Base-by-base conservation (phyloP, 2,888 invertebrate genomes). In the Lasioglossum pauxillum region DNA sequence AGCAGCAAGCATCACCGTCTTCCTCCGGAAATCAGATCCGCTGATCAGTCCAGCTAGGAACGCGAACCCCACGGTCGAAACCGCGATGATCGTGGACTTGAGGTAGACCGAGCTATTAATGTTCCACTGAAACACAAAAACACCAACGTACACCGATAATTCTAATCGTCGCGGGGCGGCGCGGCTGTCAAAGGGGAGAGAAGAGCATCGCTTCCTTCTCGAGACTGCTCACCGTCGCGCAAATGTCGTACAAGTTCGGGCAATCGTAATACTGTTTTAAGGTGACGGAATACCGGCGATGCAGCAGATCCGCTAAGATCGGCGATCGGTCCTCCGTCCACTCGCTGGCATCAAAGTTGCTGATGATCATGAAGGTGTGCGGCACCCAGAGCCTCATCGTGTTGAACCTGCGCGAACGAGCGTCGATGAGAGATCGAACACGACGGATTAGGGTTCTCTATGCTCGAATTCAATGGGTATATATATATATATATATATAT, bases 311-410 rank as follows among this genome's bases (percentile, higher is more conserved):
- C 90, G 96, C 96, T 82, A 96, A 94, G 82, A 94, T 95, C 35
- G 95, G 95, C 7, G 94, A 91, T 79, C 93, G 92, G 19, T 89
- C 90, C 16, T 87, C 74, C 38, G 91, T 89, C 82, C 91, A 91
- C 72, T 86, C 88, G 10, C 93, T 90, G 83, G 89, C 90, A 71
- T 95, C 95, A 80, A 95, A 92, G 84, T 96, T 96, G n/a, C 93
- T 94, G 60, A 97, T 96, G 92, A 97, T 95, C 79, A 95, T 95
- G 92, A 96, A 96, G 84, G 96, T 93, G 86, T 96, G 96, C 7
- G 96, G 96, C 78, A 96, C 95, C 96, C 96, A 96, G 83, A 96
- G 95, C 93, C 96, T 96, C 92, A 96, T 94, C 1, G 96, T 96
- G 91, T 96, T 96, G 93, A 96, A 96, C 78, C 96, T 96, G 93